Evolutionary conservation across 2,113 vertebrate species (phyloP).

Genomic region (Daboia siamensis): DNA sequence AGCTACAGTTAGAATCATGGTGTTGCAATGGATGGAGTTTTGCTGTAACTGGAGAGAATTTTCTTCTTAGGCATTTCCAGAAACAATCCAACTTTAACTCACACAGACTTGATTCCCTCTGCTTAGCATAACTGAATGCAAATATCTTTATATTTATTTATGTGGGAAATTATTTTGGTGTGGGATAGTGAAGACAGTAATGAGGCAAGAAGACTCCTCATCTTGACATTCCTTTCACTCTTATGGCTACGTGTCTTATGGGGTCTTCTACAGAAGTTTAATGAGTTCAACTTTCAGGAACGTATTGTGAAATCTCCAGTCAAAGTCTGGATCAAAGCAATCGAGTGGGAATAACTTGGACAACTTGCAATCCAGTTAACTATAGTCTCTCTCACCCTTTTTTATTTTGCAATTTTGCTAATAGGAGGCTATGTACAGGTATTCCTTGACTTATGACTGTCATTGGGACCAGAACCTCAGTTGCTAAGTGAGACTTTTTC

Average conservation of each 20-base stretch:
- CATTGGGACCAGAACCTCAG: too few relatives aligned
- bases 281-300: background rate
- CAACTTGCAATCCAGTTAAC: background rate
- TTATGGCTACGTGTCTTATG: background rate
- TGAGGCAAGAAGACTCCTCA: background rate
- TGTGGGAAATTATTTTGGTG: background rate
- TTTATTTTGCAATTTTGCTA: background rate
- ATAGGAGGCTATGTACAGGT: background rate
- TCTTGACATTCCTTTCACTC: background rate
- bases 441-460: too few relatives aligned
- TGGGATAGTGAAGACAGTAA: background rate
- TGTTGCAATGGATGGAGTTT: background rate
- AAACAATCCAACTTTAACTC: background rate
- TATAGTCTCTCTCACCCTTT: background rate
- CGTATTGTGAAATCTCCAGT: background rate
- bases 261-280: background rate
- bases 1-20: background rate
- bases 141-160: background rate
- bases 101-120: background rate
- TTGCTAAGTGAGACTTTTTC: background rate
- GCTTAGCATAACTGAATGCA: background rate
- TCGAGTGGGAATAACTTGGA: background rate
- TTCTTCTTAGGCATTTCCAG: background rate
- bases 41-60: background rate
- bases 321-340: background rate